Evolutionary conservation across 2,888 invertebrate species (phyloP), one percentile per base, ranked within the genome.

Genomic region (Biston betularia): DNA sequence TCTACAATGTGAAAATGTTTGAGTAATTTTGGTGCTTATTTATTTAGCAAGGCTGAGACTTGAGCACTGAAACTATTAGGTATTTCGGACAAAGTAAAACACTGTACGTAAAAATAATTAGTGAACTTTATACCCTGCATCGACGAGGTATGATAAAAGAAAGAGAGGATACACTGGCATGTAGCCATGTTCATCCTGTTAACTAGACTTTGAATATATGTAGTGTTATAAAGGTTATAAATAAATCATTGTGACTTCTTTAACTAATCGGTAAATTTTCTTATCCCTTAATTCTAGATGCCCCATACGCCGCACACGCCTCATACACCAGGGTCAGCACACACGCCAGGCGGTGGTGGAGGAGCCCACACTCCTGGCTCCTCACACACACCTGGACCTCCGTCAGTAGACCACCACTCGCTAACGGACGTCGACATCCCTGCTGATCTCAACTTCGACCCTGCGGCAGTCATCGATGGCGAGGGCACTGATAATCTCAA

Each of bases 371-470:
- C 96, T 14, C 96, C 96, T 0, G 96, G 96, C 69, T 96, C 96
- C 70, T 96, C 96, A 14, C 95, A 96, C 83, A 96, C 96, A 46
- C 95, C 95, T 6, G 96, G 96, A 70, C 98, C 98, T 46, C 97
- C 97, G 11, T 97, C 97, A 52, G 97, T 97, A 52, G 97, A 97
- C 64, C 95, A 96, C 75, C 95, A 94, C 76, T 94, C 95, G 46
- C 85, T 94, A 66, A 95, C 95, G 64, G 95, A 97, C 76, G 96
- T 96, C 75, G 97, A 97, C 90, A 96, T 97, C 81, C 97, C 97
- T 71, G 97, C 97, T 61, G 98, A 98, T 90, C 95, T 98, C 83
- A 97, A 97, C 91, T 98, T 98, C 86, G 98, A 98, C 92, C 98
- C 98, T 46, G 97, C 98, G 74, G 97, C 98, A 73, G 97, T 98